Evolutionary conservation across 92 coral and sea anemone genomes (phyloP).

Genomic region (Epizoanthus ramosus): DNA sequence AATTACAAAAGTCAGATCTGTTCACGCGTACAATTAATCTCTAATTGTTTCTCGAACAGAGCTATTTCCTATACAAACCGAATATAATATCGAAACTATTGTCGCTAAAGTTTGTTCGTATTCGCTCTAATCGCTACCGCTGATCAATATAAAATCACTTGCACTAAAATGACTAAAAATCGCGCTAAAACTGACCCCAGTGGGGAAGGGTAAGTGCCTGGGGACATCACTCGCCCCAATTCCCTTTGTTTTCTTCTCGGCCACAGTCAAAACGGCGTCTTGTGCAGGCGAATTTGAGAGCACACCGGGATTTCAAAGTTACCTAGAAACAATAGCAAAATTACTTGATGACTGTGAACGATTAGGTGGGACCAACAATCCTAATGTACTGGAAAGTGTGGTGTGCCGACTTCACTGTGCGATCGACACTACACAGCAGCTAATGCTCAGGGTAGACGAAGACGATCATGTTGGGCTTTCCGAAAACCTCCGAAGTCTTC

Average conservation of each 20-base stretch:
- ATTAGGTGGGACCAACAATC: slow-evolving; percentile 9
- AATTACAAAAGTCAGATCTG: too few relatives aligned
- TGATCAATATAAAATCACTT: not conserved
- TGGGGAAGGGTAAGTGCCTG: not conserved
- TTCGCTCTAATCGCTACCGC: not conserved
- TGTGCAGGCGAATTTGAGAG: too few relatives aligned
- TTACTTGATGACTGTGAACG: slow-evolving; percentile 29
- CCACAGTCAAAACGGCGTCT: too few relatives aligned
- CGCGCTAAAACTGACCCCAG: slow-evolving; percentile 3
- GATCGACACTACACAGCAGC: slow-evolving; percentile 34
- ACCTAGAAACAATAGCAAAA: slow-evolving; percentile 22
- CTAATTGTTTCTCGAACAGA: too few relatives aligned
- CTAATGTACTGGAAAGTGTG: not conserved
- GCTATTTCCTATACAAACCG: too few relatives aligned
- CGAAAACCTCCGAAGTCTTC: too few relatives aligned
- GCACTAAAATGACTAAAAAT: not conserved
- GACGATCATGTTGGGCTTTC: not conserved
- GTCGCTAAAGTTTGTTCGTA: too few relatives aligned
- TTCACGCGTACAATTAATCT: too few relatives aligned
- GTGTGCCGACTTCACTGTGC: slow-evolving; percentile 41
- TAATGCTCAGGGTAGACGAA: slow-evolving; percentile 22
- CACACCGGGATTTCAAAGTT: slow-evolving; percentile 24
- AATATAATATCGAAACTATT: too few relatives aligned
- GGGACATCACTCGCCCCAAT: not conserved
- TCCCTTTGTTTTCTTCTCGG: too few relatives aligned